phyloP scores from a whole-genome alignment of 2,113 vertebrate genomes.

The Hemiprocne comata region DNA sequence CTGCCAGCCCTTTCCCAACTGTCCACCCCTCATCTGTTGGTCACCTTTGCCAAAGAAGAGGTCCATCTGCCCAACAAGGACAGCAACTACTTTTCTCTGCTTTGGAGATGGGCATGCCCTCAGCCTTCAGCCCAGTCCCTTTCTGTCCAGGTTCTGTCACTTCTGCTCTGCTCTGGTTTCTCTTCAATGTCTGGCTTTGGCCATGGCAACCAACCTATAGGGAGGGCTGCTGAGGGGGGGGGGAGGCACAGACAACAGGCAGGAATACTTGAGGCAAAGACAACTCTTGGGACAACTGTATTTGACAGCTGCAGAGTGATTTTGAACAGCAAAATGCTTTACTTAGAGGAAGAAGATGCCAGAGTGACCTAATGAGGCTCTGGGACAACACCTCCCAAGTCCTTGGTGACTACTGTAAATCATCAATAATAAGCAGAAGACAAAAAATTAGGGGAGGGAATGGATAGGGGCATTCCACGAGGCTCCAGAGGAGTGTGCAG shows the following conservation, averaged over 20 bases:
- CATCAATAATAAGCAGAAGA: background rate
- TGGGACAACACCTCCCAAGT: background rate
- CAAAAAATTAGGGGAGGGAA: background rate
- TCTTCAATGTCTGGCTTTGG: background rate
- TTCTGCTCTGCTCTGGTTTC: background rate
- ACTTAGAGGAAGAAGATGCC: background rate
- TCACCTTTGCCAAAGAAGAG: background rate
- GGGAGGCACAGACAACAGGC: background rate
- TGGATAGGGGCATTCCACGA: background rate
- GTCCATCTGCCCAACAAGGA: rapidly evolving
- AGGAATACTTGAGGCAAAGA: background rate
- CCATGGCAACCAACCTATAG: background rate
- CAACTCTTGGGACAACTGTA: background rate
- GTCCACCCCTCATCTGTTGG: background rate
- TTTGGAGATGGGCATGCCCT: rapidly evolving
- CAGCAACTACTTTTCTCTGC: background rate
- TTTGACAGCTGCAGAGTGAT: background rate
- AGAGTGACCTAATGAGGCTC: background rate
- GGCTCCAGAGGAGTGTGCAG: background rate
- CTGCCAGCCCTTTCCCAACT: background rate
- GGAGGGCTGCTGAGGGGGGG: too few relatives aligned
- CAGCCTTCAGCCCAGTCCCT: rapidly evolving
- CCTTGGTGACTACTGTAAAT: background rate
- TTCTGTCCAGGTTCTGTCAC: background rate
- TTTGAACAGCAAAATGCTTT: background rate